Base-by-base conservation (phyloP, 1,140 invertebrate species). In the Mylabris phalerata region DNA sequence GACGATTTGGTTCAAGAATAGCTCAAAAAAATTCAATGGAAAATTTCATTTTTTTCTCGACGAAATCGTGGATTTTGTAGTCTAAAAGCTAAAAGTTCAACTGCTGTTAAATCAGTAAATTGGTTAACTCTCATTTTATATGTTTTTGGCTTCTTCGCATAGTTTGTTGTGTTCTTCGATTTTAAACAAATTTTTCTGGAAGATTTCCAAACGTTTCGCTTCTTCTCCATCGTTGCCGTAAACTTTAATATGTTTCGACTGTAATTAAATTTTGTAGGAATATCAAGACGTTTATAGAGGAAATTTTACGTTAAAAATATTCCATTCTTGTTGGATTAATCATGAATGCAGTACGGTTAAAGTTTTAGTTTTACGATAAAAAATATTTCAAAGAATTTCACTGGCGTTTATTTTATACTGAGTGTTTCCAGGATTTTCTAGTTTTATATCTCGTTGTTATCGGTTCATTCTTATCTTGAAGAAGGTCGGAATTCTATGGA, bases 151-250 rank as follows among this genome's bases (percentile, higher is more conserved):
- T 44, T 76, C 67, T 62, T 84, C 80, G 71, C 75, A 90, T 52
- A 75, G 72, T 77, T 74, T 75, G 78, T 95, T 95, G 70, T 95
- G 93, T 66, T 84, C 82, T 27, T 87, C 87, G 71, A 96, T 90
- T 71, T 83, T 87, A 65, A 86, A 81, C 66, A 84, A 84, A 72
- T 93, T 94, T 67, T 93, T 86, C 72, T 90, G 82, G 71, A 85
- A 94, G 57, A 94, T 88, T 73, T 92, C 92, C 77, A 88, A 80
- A 25, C 90, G 83, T 71, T 88, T 88, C 56, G 79, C 78, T 72
- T 94, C 91, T 71, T 94, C 92, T 6, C 3, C 41, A 42, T 11
- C 3, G 10, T n/a, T 3, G 4, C 2, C 32, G 32, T 32, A 32
- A 4, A 3, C 32, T 32, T 32, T 32, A 32, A 5, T 32, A 32